phyloP scores from a whole-genome alignment of 2,888 invertebrate species.

The Pheosia tremula region DNA sequence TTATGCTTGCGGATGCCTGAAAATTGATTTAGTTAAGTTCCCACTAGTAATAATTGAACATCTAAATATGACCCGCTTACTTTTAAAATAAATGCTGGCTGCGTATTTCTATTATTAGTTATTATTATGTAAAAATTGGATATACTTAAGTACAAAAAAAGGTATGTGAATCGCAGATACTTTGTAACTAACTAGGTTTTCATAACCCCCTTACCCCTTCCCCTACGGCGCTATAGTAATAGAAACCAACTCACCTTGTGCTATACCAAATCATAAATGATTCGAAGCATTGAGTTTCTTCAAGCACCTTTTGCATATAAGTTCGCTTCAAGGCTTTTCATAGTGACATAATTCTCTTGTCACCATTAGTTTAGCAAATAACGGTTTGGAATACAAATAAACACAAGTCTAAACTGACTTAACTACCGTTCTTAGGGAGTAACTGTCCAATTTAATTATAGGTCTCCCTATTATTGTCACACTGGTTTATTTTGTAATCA shows the following conservation, averaged over 20 bases:
- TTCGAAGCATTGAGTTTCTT: constrained; percentile 53
- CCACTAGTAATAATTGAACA: no score
- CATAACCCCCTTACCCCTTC: not conserved
- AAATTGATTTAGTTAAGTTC: no score
- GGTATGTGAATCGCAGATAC: not conserved
- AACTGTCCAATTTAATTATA: constrained; percentile 7
- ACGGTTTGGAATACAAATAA: constrained; percentile 32
- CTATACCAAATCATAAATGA: constrained; percentile 56
- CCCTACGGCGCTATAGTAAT: not conserved
- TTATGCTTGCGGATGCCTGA: no score
- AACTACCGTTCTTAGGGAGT: constrained; percentile 5
- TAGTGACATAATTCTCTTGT: constrained; percentile 49
- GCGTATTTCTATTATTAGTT: no score
- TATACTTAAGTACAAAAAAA: no score
- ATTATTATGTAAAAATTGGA: no score
- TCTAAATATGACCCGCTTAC: no score
- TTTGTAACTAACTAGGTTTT: not conserved
- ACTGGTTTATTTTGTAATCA: not conserved
- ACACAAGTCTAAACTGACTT: constrained; percentile 16
- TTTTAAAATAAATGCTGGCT: no score
- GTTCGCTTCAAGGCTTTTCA: constrained; percentile 44
- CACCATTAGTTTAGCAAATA: constrained; percentile 46
- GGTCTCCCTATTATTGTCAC: not conserved
- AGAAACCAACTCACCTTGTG: constrained; percentile 8
- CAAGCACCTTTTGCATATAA: constrained; percentile 53